A percentile compares a stretch with the other conserved stretches of the same genome.
phyloP scores from a whole-genome alignment of 2,113 vertebrate species.

The Pristiophorus japonicus region DNA sequence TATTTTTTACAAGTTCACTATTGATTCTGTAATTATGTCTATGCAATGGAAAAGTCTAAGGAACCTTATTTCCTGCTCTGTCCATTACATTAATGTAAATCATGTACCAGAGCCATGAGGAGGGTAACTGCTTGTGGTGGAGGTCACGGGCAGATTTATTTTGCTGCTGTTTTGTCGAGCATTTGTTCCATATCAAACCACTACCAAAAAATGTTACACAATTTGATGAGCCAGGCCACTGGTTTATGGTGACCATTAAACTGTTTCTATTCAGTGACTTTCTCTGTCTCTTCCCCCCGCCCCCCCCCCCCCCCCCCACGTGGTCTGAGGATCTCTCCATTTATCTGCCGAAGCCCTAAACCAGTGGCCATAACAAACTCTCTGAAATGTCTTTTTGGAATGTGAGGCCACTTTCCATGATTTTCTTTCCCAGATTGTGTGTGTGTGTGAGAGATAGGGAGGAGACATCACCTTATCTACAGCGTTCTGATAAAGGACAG shows the following conservation, averaged over 20 bases:
- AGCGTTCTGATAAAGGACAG: not conserved
- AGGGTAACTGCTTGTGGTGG: not conserved
- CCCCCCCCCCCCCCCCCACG: not conserved
- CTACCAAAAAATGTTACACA: not conserved
- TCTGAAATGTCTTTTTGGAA: slow-evolving; percentile 10
- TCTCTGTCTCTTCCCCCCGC: no score
- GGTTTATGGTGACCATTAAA: not conserved
- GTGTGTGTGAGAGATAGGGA: not conserved
- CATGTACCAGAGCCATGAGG: not conserved
- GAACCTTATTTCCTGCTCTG: not conserved
- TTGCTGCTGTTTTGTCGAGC: not conserved
- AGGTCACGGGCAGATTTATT: not conserved
- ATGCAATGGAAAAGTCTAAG: not conserved
- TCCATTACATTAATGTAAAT: slow-evolving; percentile 12
- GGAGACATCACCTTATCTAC: not conserved
- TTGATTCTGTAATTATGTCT: not conserved
- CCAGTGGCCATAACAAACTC: not conserved
- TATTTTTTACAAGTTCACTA: not conserved
- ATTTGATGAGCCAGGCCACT: not conserved
- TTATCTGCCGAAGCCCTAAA: not conserved
- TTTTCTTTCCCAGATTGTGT: not conserved
- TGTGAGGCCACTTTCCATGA: not conserved
- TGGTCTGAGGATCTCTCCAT: not conserved
- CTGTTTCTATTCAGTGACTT: not conserved
- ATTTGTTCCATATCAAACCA: not conserved